A percentile compares a stretch with the other conserved stretches of the same genome.
Conservation (phyloP, 2,113 vertebrate species). For the Sorex fumeus region DNA sequence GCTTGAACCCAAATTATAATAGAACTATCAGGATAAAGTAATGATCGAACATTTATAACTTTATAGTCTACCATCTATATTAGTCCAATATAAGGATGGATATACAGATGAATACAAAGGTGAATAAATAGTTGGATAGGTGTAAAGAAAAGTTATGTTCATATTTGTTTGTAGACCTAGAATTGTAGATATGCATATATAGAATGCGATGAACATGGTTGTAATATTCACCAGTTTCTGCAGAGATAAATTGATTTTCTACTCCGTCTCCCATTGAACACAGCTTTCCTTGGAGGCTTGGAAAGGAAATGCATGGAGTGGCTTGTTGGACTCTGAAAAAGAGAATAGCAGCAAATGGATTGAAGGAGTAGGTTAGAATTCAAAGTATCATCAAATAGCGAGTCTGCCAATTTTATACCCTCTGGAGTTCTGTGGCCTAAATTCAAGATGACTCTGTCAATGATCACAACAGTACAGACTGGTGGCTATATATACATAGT, state of each 20-base stretch:
- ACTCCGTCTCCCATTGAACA: not conserved
- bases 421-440: not conserved
- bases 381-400: not conserved
- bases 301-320: not conserved
- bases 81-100: not conserved
- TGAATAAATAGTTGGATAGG: not conserved
- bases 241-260: not conserved
- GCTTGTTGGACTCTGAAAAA: not conserved
- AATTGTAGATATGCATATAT: not conserved
- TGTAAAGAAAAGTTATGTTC: not conserved
- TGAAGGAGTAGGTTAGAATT: not conserved
- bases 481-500: not conserved
- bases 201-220: not conserved
- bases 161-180: too few relatives aligned
- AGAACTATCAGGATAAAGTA: constrained; percentile 20
- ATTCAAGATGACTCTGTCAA: not conserved
- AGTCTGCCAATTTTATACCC: not conserved
- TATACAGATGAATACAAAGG: not conserved
- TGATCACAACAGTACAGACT: not conserved
- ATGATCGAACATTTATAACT: constrained; percentile 7
- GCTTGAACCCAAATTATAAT: not conserved
- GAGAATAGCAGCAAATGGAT: not conserved
- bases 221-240: not conserved
- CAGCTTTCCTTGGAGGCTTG: not conserved
- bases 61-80: constrained; percentile 13